Base-by-base conservation (phyloP, 2,113 vertebrate genomes). In the Pelecanoides urinatrix region DNA sequence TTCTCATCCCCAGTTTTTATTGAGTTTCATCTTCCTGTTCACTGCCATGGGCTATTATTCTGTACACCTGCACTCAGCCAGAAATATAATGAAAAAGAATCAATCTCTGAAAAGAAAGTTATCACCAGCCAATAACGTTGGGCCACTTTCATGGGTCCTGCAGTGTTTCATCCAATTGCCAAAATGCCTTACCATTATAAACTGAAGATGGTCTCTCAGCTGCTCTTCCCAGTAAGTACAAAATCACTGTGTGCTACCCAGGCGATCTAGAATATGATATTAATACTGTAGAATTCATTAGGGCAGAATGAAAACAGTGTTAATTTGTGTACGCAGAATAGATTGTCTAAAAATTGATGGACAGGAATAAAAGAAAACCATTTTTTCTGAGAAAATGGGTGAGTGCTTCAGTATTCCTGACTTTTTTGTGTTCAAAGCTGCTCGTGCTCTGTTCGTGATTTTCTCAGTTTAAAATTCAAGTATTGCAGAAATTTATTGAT, bases 21-120 rank as follows among this genome's bases (percentile, higher is more conserved):
- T 97, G 96, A 95, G 92, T 97, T 97, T 97, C 96, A 92, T 96
- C 93, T 96, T 95, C 67, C 83, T 84, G 86, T 96, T 92, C 90
- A 72, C 85, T 95, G 95, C 96, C 88, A 83, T n/a, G 68, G 92
- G 97, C 96, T 96, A 80, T 96, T 96, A 95, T 95, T 96, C 88
- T 75, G 67, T 71, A 96, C 93, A 96, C 96, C 93, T 95, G 88
- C 93, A 90, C 91, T 95, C 96, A 97, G 86, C 94, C 96, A 96
- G 96, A 92, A 96, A 91, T 86, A 40, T 75, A 95, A 97, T 96
- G 93, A 96, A 96, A 97, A 96, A 96, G 90, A 92, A 97, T 97
- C 94, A 95, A 92, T 96, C 90, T 95, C 91, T 83, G 82, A 88
- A 95, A 85, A 95, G 94, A 95, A 96, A 93, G 93, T 93, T 72